phyloP scores from a whole-genome alignment of 2,797 vertebrate genomes.

The Muscicapa comitata region DNA sequence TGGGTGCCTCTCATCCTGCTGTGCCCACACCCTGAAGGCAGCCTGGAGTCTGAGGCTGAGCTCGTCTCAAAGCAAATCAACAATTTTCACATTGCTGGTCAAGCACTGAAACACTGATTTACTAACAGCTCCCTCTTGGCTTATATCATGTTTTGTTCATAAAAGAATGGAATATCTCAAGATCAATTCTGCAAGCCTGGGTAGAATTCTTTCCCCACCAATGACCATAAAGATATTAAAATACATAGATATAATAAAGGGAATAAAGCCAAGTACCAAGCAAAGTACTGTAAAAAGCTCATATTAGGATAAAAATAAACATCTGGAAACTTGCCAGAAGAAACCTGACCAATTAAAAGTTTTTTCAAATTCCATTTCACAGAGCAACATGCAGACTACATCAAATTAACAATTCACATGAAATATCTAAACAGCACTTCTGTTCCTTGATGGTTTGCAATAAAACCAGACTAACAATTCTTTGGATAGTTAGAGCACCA shows the following conservation, averaged over 20 bases:
- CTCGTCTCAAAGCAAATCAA: neutral
- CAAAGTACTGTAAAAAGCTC: neutral
- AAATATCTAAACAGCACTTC: neutral
- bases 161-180: neutral
- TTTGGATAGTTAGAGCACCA: neutral
- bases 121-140: neutral
- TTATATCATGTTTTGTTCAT: neutral
- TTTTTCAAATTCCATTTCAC: neutral
- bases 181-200: neutral
- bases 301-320: neutral
- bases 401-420: neutral
- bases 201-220: neutral
- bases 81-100: neutral
- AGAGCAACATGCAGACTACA: neutral
- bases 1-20: neutral
- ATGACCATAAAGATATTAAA: neutral
- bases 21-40: neutral
- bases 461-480: neutral
- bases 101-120: neutral
- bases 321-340: neutral
- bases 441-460: neutral
- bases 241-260: neutral
- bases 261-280: neutral
- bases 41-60: neutral
- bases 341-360: neutral